Conservation (phyloP, 2,888 invertebrate genomes). For the Villa cingulata region DNA sequence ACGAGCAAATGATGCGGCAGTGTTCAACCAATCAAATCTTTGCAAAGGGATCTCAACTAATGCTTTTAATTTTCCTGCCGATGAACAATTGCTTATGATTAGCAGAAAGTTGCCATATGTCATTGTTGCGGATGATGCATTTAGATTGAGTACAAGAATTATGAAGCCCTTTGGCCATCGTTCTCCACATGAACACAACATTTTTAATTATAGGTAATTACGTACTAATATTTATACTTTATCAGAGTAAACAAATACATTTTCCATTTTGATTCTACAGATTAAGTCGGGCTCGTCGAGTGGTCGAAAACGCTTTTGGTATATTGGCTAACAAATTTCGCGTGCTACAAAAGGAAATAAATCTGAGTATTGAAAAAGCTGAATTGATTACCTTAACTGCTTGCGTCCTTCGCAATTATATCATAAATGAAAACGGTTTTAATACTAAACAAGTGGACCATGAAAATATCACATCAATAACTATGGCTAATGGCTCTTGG, state of each 20-base stretch:
- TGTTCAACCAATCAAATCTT: too few species aligned
- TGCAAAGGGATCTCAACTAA: too few species aligned
- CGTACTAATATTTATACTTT: too few species aligned
- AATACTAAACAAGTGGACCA: not conserved
- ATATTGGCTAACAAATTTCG: not conserved
- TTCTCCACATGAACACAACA: not conserved
- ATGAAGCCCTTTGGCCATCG: constrained; percentile 10
- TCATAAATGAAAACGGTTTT: not conserved
- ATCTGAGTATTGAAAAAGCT: not conserved
- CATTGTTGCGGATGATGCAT: constrained; percentile 13
- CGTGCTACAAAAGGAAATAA: not conserved
- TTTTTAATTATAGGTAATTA: constrained; percentile 1
- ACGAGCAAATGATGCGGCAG: too few species aligned
- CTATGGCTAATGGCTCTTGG: not conserved
- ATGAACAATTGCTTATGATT: not conserved
- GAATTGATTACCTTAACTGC: not conserved
- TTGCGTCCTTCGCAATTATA: not conserved
- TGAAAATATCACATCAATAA: not conserved
- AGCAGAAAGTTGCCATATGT: constrained; percentile 3
- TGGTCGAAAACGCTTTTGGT: not conserved
- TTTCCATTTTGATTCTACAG: too few species aligned
- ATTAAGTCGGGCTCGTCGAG: not conserved
- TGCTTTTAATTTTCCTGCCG: not conserved
- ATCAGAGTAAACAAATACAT: too few species aligned
- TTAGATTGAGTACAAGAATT: constrained; percentile 6